These are phyloP conservation scores for Miniopterus natalensis DNA, from an alignment of 2,113 vertebrate genomes.

Conservation along the genomic window DNA sequence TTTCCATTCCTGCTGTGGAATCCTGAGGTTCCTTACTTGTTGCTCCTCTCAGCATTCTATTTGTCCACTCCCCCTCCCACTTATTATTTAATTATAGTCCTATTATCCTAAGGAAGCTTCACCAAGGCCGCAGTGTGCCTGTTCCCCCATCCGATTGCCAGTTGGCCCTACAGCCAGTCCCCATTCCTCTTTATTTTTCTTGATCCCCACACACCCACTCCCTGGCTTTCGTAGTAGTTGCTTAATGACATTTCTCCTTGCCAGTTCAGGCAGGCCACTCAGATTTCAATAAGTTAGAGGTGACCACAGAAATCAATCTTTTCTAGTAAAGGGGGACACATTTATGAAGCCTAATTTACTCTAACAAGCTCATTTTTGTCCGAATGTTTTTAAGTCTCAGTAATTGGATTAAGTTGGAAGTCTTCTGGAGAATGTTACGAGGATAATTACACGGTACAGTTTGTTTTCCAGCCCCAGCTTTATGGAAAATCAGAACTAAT, in stretches of 20 bases:
- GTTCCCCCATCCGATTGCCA: background rate
- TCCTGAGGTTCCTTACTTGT: background rate
- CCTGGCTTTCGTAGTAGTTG: background rate
- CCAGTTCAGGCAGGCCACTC: constrained; percentile 64
- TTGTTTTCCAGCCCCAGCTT: constrained; percentile 56
- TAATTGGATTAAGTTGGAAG: constrained; percentile 76
- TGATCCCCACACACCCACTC: background rate
- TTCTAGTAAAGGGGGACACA: constrained; percentile 70
- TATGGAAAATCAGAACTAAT: constrained; percentile 49
- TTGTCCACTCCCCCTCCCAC: background rate
- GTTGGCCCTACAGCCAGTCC: background rate
- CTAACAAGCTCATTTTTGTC: constrained; percentile 82
- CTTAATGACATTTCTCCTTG: constrained; percentile 35
- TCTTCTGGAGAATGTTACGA: constrained; percentile 63
- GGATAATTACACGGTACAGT: constrained; percentile 75
- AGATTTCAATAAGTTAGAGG: constrained; percentile 65
- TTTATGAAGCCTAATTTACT: constrained; percentile 81
- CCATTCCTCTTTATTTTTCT: background rate
- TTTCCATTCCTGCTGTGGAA: background rate
- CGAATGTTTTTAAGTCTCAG: constrained; percentile 78
- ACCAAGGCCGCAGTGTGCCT: background rate
- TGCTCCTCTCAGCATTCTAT: background rate
- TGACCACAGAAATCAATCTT: constrained; percentile 76
- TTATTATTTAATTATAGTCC: background rate
- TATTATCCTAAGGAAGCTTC: background rate